Conservation (phyloP, 2,797 vertebrate genomes). For the Toxotes lorentzi region DNA sequence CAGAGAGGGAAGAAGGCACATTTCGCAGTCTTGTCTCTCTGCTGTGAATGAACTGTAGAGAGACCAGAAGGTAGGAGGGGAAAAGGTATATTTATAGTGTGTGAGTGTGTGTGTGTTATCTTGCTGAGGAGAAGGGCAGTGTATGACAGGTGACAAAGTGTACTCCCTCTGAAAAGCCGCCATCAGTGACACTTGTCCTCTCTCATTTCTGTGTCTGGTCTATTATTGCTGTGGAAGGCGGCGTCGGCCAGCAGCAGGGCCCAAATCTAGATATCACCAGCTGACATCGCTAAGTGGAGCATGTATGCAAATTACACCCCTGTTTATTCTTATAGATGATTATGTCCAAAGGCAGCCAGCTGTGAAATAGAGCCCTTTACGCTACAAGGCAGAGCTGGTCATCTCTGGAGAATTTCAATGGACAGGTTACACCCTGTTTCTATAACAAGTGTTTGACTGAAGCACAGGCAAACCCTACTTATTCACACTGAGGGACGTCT, state of each 20-base stretch:
- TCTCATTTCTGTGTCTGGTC: slow-evolving; percentile 49
- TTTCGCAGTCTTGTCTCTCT: slow-evolving; percentile 16
- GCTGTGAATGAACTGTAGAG: slow-evolving; percentile 33
- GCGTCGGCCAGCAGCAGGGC: slow-evolving; percentile 2
- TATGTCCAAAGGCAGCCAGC: slow-evolving; percentile 47
- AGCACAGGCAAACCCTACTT: neutral
- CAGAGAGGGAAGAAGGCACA: slow-evolving; percentile 20
- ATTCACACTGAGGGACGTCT: neutral
- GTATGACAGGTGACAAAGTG: slow-evolving; percentile 43
- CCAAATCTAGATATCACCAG: slow-evolving; percentile 46
- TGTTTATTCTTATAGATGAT: slow-evolving; percentile 62
- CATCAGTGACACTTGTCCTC: slow-evolving; percentile 48
- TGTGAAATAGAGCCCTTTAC: slow-evolving; percentile 62
- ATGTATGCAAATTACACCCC: slow-evolving; percentile 46
- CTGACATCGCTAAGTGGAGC: slow-evolving; percentile 62
- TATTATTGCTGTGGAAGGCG: slow-evolving; percentile 43
- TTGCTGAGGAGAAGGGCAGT: slow-evolving; percentile 33
- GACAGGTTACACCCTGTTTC: slow-evolving; percentile 15
- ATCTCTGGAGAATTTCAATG: slow-evolving; percentile 26
- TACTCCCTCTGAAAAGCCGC: slow-evolving; percentile 38
- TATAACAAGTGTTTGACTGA: slow-evolving; percentile 10
- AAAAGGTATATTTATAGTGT: slow-evolving; percentile 10
- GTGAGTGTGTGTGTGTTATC: slow-evolving; percentile 28
- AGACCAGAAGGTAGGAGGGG: slow-evolving; percentile 5
- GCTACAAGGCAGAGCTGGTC: slow-evolving; percentile 37